A percentile compares a stretch with the other conserved stretches of the same genome.
phyloP scores from a whole-genome alignment of 2,113 vertebrate species.

The Malurus melanocephalus region DNA sequence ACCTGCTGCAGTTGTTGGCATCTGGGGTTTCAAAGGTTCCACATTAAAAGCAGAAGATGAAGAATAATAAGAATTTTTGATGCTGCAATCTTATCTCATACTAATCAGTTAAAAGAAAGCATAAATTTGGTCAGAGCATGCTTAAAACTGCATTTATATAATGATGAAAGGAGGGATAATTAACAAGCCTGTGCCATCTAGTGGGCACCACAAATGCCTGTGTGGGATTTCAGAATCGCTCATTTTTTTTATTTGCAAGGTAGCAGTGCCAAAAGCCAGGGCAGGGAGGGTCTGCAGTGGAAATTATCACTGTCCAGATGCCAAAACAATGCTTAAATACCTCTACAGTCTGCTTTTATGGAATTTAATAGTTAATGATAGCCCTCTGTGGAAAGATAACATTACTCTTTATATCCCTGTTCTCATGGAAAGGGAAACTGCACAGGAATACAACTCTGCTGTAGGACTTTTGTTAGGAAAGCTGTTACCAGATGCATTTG shows the following conservation, averaged over 20 bases:
- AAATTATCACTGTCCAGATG: not conserved
- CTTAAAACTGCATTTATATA: not conserved
- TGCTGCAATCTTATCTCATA: not conserved
- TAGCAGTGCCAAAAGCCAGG: not conserved
- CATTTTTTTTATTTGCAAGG: not conserved
- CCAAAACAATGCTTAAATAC: not conserved
- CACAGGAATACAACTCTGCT: not conserved
- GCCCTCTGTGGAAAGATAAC: not conserved
- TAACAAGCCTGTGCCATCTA: slow-evolving; percentile 49
- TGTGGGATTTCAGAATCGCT: not conserved
- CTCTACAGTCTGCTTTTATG: not conserved
- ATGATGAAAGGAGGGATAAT: not conserved
- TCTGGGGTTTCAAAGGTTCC: not conserved
- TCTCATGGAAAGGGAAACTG: not conserved
- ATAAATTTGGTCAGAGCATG: not conserved
- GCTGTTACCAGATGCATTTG: not conserved
- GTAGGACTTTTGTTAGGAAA: not conserved
- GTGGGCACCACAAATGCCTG: not conserved
- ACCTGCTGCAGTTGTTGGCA: not conserved
- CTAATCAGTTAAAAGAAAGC: not conserved
- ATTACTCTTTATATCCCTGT: not conserved
- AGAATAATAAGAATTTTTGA: not conserved
- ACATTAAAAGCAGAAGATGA: not conserved
- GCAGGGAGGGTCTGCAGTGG: not conserved
- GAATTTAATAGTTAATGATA: not conserved